Conservation (phyloP, 2,888 invertebrate species). For the Cosmia trapezina region DNA sequence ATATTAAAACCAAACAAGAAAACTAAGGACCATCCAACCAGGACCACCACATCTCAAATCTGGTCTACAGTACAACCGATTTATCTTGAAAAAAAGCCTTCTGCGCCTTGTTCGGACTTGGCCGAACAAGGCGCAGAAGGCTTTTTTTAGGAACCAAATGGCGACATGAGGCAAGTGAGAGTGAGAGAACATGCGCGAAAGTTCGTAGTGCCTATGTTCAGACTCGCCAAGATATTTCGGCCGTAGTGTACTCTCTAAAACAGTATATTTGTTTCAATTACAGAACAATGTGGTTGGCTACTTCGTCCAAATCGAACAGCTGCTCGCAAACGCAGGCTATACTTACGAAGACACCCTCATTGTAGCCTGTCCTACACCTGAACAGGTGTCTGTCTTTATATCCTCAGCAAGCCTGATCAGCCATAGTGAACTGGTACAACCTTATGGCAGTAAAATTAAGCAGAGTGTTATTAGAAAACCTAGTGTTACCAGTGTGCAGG, state of each 20-base stretch:
- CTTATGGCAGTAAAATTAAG: constrained; percentile 84
- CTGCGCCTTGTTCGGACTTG: too few species aligned
- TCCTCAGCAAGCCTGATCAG: constrained; percentile 94
- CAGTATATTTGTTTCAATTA: constrained; percentile 58
- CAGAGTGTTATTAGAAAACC: constrained; percentile 79
- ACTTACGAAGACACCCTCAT: constrained; percentile 95
- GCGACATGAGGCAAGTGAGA: too few species aligned
- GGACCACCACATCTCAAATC: background rate
- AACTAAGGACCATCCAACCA: too few species aligned
- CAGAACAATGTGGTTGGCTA: constrained; percentile 97
- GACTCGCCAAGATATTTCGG: too few species aligned
- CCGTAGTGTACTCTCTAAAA: too few species aligned
- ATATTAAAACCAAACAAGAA: background rate
- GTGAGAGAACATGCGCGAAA: too few species aligned
- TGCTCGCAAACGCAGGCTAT: constrained; percentile 94
- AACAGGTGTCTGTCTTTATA: constrained; percentile 97
- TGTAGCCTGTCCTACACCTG: constrained; percentile 97
- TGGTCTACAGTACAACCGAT: too few species aligned
- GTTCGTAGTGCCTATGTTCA: too few species aligned
- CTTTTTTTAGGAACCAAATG: too few species aligned
- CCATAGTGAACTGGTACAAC: constrained; percentile 84
- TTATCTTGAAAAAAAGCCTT: too few species aligned
- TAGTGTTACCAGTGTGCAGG: constrained; percentile 79
- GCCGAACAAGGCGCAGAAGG: too few species aligned
- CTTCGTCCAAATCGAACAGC: constrained; percentile 96